Evolutionary conservation across 2,888 invertebrate genomes (phyloP), one percentile per base, ranked within the genome.

Genomic region (Phaedon cochleariae): DNA sequence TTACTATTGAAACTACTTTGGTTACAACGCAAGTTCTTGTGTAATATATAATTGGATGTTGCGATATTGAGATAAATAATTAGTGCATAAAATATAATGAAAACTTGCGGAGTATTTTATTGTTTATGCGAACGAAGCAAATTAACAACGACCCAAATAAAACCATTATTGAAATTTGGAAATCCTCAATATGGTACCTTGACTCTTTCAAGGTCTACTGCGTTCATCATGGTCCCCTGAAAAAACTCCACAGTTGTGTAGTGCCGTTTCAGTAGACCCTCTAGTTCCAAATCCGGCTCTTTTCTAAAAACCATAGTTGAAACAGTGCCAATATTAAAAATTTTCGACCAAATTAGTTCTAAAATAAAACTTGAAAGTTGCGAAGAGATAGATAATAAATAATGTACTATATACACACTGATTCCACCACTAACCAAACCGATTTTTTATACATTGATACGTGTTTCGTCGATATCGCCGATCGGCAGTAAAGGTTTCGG

Each of bases 181-280:
- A 45, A 45, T 26, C 29, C 41, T 41, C 57, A 55, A 49, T 53
- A 49, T 62, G 66, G 62, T 95, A 96, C 96, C 95, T 98, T 98
- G 88, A 99, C 98, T 88, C 99, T 90, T 86, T 98, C 97, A 91
- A 99, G 93, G 91, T 99, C 99, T 88, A 98, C 97, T 83, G 98
- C 97, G 89, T 98, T 98, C 98, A 99, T 99, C 91, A 99, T 98
- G 85, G 98, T 97, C 87, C 99, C 99, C 92, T 98, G 98, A 94
- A 99, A 99, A 93, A 99, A 99, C 92, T 97, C 97, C 90, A 98
- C 99, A 86, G 98, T 98, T 84, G 99, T 99, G 91, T 99, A 99
- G 92, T 99, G 98, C 85, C 99, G 93, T 89, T 99, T 99, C 87
- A 99, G 95, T 84, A 99, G 92, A 86, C 99, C 98, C 88, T 99